Evolutionary conservation across 2,113 vertebrate genomes (phyloP).

Genomic region (Calidris pugnax): DNA sequence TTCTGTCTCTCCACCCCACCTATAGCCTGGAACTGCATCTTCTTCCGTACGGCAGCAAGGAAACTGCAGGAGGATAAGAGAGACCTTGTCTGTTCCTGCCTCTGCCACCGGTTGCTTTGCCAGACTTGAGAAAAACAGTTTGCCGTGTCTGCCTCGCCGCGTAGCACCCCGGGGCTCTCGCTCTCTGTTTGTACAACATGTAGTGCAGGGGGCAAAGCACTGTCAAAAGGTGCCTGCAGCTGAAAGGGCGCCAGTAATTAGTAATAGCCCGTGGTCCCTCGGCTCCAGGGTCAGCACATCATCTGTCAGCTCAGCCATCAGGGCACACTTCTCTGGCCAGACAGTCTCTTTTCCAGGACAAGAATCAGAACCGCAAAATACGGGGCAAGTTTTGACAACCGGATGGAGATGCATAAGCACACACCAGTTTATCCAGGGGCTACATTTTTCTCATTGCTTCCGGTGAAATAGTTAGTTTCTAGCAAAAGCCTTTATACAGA

Average conservation of each 20-base stretch:
- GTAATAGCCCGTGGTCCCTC: neutral
- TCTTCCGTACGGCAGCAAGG: neutral
- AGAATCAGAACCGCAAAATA: neutral
- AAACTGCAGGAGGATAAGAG: neutral
- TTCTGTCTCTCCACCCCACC: neutral
- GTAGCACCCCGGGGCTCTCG: neutral
- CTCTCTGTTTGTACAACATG: neutral
- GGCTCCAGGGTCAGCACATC: neutral
- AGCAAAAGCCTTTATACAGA: neutral
- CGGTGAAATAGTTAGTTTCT: neutral
- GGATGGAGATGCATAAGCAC: neutral
- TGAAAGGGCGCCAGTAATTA: neutral
- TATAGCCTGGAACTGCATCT: neutral
- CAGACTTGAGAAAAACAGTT: neutral
- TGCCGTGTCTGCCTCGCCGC: neutral
- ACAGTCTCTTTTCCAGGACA: neutral
- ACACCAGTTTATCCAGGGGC: neutral
- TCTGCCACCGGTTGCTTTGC: neutral
- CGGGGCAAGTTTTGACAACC: accelerated
- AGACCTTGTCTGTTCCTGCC: neutral
- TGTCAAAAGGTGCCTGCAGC: neutral
- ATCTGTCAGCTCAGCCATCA: neutral
- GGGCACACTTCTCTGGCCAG: neutral
- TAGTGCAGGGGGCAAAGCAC: neutral
- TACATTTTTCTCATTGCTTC: neutral